These are phyloP conservation scores for Daubentonia madagascariensis DNA, from an alignment of 2,113 vertebrate genomes.

Conservation along the genomic window DNA sequence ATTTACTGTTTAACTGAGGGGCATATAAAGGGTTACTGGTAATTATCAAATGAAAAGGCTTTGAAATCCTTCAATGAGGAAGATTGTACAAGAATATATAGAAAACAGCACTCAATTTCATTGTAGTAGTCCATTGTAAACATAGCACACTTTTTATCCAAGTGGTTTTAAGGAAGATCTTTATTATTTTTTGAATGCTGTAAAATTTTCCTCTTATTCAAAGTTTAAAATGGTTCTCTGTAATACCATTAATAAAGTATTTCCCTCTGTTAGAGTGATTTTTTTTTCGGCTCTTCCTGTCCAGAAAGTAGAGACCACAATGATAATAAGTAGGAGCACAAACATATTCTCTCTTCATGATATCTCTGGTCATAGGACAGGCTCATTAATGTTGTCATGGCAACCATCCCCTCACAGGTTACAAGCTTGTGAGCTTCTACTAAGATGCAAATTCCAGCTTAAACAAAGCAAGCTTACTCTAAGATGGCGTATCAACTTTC, in stretches of 20 bases:
- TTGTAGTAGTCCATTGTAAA: neutral
- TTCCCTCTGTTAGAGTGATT: slow-evolving; percentile 33
- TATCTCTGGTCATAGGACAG: slow-evolving; percentile 76
- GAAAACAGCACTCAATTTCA: neutral
- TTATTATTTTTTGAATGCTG: neutral
- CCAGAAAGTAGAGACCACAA: slow-evolving; percentile 57
- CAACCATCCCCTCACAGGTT: slow-evolving; percentile 76
- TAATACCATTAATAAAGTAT: slow-evolving; percentile 63
- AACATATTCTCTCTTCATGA: slow-evolving; percentile 63
- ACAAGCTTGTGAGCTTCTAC: slow-evolving; percentile 66
- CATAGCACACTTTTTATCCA: slow-evolving; percentile 9
- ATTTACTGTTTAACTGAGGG: slow-evolving; percentile 30
- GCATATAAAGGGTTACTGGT: neutral
- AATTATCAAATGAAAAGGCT: slow-evolving; percentile 40
- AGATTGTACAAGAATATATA: neutral
- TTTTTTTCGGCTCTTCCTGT: slow-evolving; percentile 49
- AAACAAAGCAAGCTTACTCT: slow-evolving; percentile 75
- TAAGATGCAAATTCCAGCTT: slow-evolving; percentile 74
- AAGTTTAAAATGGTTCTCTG: slow-evolving; percentile 58
- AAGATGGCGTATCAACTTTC: slow-evolving; percentile 69
- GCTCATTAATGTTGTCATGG: slow-evolving; percentile 79
- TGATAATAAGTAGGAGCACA: slow-evolving; percentile 62
- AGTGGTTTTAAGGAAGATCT: slow-evolving; percentile 40
- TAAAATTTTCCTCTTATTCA: slow-evolving; percentile 33
- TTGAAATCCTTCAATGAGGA: neutral